Evolutionary conservation across 2,888 invertebrate species (phyloP), one percentile per base, ranked within the genome.

Genomic region (Agapostemon virescens): DNA sequence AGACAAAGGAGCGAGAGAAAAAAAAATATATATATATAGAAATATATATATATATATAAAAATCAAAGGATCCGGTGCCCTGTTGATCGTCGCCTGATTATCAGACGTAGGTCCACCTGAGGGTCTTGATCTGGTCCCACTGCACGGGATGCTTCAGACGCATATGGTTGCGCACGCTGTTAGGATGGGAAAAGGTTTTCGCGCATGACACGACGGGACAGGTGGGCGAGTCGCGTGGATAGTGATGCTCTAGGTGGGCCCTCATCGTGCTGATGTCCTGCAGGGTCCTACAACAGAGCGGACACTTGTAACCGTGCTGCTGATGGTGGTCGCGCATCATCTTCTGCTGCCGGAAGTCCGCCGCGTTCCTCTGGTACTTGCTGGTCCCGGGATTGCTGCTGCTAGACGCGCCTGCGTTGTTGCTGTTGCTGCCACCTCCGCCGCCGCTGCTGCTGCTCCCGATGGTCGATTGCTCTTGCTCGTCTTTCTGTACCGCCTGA

Each of bases 101-200:
- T 92, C 93, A 94, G 93, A 94, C 95, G 92, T 95, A 95, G 90
- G 95, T 95, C 96, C 96, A 96, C 91, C 95, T 95, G 85, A 96
- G 94, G 75, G 96, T 96, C 93, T 97, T 97, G 95, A 97, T 97
- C 92, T 95, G 95, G 90, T 96, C 96, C 97, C 97, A 97, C 91
- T 97, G 96, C 86, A 95, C 93, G 68, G 96, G 95, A 93, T 97
- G 97, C 93, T 97, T 97, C 90, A 96, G 95, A 88, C 97, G 94
- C 97, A 97, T 97, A 93, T 97, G 97, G 94, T 97, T 97, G 89
- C 97, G 95, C 87, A 97, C 97, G 78, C 97, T 97, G 93, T 97
- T 97, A 83, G 97, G 97, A 93, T 97, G 97, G 82, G 96, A 95
- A 93, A 97, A 97, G 87, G 94, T 94, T 84, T 96, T 95, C 74